These are phyloP conservation scores for Gastrophryne carolinensis DNA, from an alignment of 2,797 vertebrate genomes.

Conservation along the genomic window DNA sequence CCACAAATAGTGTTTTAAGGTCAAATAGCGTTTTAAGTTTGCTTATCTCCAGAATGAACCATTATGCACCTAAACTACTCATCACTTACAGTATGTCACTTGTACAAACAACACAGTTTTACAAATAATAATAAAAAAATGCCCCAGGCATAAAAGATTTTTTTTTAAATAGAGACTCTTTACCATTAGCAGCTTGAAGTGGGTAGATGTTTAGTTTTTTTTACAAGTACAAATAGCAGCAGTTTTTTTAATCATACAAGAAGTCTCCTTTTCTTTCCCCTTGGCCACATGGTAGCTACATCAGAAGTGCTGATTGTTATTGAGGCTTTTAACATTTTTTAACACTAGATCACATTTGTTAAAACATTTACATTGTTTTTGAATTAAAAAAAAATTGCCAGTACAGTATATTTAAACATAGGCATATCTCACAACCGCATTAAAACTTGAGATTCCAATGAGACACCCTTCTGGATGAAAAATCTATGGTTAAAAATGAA, in stretches of 20 bases:
- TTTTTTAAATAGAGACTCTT: slow-evolving; percentile 58
- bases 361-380: slow-evolving; percentile 36
- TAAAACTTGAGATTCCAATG: neutral
- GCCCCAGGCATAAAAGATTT: slow-evolving; percentile 44
- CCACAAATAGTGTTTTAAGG: too few relatives aligned
- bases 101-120: slow-evolving; percentile 32
- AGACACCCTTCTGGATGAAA: too few relatives aligned
- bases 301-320: slow-evolving; percentile 65
- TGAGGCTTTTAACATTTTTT: slow-evolving; percentile 66
- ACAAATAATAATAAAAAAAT: slow-evolving; percentile 34
- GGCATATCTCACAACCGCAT: slow-evolving; percentile 28
- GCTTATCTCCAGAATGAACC: neutral
- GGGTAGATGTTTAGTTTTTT: slow-evolving; percentile 68
- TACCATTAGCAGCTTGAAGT: slow-evolving; percentile 61
- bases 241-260: slow-evolving; percentile 68
- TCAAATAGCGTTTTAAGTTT: too few relatives aligned
- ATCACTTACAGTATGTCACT: slow-evolving; percentile 27
- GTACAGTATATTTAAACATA: slow-evolving; percentile 29
- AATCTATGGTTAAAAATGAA: too few relatives aligned
- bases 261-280: slow-evolving; percentile 69
- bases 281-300: slow-evolving; percentile 77
- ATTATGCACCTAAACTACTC: slow-evolving; percentile 27
- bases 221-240: slow-evolving; percentile 71
- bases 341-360: slow-evolving; percentile 61
- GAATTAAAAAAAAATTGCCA: slow-evolving; percentile 4